Evolutionary conservation across 2,888 invertebrate genomes (phyloP).

Genomic region (Rotaria socialis): DNA sequence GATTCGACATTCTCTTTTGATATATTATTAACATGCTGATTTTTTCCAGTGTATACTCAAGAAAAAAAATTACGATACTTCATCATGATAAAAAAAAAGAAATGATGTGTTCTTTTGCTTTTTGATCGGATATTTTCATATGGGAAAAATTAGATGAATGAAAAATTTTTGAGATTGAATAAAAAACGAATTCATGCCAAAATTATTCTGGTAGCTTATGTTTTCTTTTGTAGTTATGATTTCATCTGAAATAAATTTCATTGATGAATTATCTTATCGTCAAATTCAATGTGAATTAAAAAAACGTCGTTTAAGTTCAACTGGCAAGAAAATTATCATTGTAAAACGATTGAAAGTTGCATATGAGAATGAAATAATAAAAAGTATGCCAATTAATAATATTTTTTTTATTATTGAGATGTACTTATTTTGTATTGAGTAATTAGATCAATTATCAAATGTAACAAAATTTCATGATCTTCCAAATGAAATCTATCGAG

Average conservation of each 20-base stretch:
- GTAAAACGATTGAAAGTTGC: neutral
- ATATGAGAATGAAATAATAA: neutral
- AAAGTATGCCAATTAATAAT: neutral
- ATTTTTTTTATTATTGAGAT: neutral
- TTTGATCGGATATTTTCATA: no score
- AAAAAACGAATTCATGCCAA: no score
- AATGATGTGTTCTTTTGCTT: no score
- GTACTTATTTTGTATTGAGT: neutral
- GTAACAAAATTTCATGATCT: neutral
- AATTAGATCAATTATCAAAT: neutral
- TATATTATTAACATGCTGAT: neutral
- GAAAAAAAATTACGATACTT: neutral
- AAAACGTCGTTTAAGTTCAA: neutral
- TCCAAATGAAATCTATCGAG: neutral
- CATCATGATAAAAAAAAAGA: neutral
- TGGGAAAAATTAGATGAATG: no score
- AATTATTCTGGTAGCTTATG: no score
- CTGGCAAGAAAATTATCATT: neutral
- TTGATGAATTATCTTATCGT: neutral
- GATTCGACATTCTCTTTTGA: neutral
- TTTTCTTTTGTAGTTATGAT: neutral
- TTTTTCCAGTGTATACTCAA: neutral
- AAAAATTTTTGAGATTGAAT: no score
- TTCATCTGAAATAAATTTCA: neutral
- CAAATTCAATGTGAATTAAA: neutral